Conservation (phyloP, 2,797 vertebrate species). For the Sebastes umbrosus region DNA sequence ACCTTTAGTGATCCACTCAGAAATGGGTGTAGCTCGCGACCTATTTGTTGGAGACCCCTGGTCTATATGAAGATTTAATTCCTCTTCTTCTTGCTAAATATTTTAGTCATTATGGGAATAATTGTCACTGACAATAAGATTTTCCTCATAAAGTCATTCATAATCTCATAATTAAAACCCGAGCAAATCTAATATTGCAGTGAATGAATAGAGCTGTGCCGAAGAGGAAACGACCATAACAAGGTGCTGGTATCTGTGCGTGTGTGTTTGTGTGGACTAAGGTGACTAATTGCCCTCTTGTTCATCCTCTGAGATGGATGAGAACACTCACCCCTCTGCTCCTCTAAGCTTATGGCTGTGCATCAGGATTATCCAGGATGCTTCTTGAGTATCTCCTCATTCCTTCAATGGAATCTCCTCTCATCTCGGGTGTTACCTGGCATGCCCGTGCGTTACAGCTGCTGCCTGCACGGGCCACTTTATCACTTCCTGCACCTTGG, state of each 20-base stretch:
- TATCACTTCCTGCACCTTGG: slow-evolving; percentile 51
- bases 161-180: slow-evolving; percentile 37
- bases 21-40: too few species aligned
- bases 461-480: slow-evolving; percentile 33
- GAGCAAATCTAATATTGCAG: slow-evolving; percentile 27
- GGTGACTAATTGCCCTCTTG: slow-evolving; percentile 58
- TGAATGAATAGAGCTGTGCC: slow-evolving; percentile 1
- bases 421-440: slow-evolving; percentile 48
- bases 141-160: neutral
- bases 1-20: neutral
- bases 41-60: too few species aligned
- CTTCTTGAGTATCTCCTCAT: slow-evolving; percentile 39
- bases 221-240: neutral
- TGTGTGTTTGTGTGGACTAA: slow-evolving; percentile 7
- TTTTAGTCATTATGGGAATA: slow-evolving; percentile 9
- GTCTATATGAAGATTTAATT: neutral
- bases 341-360: slow-evolving; percentile 10
- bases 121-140: neutral
- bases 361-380: slow-evolving; percentile 48
- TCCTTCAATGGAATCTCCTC: slow-evolving; percentile 50
- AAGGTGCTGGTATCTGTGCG: neutral
- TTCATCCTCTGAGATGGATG: slow-evolving; percentile 36
- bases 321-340: slow-evolving; percentile 34
- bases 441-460: slow-evolving; percentile 33
- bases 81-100: neutral